Evolutionary conservation across 2,113 vertebrate species (phyloP).

Genomic region (Pelusios castaneus): DNA sequence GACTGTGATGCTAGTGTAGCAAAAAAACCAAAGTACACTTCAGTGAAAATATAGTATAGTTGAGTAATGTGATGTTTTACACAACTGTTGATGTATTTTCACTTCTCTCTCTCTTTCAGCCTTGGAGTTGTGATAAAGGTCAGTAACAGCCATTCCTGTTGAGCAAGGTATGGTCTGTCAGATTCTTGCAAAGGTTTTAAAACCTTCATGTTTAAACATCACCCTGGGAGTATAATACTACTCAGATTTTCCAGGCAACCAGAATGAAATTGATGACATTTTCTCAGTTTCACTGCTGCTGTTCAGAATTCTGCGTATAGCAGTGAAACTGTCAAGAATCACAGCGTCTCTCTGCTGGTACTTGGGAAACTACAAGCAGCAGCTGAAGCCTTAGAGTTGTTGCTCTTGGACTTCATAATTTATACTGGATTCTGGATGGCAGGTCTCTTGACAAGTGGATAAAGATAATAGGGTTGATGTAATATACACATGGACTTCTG

Average conservation of each 20-base stretch:
- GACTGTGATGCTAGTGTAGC: background rate
- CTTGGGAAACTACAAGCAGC: background rate
- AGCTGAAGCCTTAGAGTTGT: background rate
- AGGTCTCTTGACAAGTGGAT: accelerated
- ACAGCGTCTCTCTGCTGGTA: background rate
- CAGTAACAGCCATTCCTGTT: background rate
- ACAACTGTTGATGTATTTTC: background rate
- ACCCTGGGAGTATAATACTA: background rate
- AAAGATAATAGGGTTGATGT: background rate
- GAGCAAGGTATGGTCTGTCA: background rate
- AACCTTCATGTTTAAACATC: background rate
- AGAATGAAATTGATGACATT: background rate
- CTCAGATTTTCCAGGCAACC: background rate
- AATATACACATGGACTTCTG: background rate
- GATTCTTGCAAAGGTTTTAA: background rate
- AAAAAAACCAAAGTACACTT: background rate
- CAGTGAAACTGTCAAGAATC: background rate
- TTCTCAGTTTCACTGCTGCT: background rate
- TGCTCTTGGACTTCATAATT: background rate
- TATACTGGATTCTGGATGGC: background rate
- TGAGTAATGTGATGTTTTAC: background rate
- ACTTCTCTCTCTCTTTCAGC: background rate
- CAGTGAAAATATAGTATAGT: background rate
- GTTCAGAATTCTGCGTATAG: background rate
- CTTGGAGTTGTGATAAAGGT: background rate